These are phyloP conservation scores for Rutpela maculata DNA, from an alignment of 2,888 invertebrate species.

Conservation along the genomic window DNA sequence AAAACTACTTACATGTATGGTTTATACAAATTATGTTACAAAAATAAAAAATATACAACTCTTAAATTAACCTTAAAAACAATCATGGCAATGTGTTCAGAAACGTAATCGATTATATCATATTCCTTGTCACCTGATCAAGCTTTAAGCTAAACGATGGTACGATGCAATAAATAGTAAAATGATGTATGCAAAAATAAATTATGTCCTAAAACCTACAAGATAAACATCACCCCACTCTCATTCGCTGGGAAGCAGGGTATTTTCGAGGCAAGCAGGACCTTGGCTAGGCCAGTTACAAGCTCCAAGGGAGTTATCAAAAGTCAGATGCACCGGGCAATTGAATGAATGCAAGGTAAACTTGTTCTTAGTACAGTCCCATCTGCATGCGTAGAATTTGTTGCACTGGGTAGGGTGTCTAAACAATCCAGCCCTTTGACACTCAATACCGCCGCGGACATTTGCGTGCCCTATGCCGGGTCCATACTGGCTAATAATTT, in stretches of 20 bases:
- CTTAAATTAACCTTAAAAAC: conserved; percentile 21
- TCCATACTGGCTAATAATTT: conserved; percentile 59
- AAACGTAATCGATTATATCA: conserved; percentile 10
- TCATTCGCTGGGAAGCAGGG: conserved; percentile 72
- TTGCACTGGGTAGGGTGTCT: conserved; percentile 87
- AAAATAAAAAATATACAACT: conserved; percentile 46
- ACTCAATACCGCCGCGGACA: conserved; percentile 79
- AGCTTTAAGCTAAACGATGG: conserved; percentile 44
- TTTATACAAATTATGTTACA: conserved; percentile 47
- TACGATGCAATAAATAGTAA: conserved; percentile 57
- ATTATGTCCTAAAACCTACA: conserved; percentile 34
- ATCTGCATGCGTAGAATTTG: conserved; percentile 88
- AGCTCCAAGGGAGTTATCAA: conserved; percentile 84
- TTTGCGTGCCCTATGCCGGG: conserved; percentile 75
- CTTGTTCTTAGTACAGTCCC: conserved; percentile 85
- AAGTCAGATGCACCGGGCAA: conserved; percentile 86
- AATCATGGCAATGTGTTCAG: conserved; percentile 29
- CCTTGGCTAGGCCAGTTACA: conserved; percentile 90
- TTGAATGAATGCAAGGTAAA: conserved; percentile 86
- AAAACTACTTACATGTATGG: conserved; percentile 28
- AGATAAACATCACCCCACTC: background rate
- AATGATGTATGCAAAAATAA: conserved; percentile 50
- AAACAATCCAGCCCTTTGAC: conserved; percentile 79
- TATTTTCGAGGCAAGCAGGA: conserved; percentile 85
- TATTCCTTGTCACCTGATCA: conserved; percentile 28